These are phyloP conservation scores for Pteria penguin DNA, from an alignment of 2,888 invertebrate genomes.

Conservation along the genomic window DNA sequence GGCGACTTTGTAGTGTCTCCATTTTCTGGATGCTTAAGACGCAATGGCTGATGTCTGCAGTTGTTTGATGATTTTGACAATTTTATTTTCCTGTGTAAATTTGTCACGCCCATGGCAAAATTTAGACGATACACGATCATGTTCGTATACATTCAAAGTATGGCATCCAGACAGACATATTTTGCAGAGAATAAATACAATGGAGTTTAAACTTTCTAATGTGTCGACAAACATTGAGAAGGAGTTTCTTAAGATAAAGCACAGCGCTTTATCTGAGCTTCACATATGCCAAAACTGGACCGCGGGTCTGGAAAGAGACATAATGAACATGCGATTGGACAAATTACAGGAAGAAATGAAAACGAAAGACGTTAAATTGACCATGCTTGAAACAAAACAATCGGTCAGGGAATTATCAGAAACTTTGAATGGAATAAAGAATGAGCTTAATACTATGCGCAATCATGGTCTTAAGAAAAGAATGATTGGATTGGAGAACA, in stretches of 20 bases:
- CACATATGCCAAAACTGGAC: constrained; percentile 58
- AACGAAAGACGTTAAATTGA: constrained; percentile 23
- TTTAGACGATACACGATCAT: no score
- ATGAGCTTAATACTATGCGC: background rate
- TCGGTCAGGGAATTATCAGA: constrained; percentile 40
- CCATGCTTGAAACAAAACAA: constrained; percentile 26
- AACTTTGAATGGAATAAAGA: constrained; percentile 23
- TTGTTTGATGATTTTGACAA: no score
- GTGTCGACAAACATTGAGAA: constrained; percentile 59
- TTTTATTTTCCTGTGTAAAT: no score
- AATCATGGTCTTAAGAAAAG: background rate
- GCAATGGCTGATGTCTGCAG: no score
- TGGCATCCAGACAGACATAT: constrained; percentile 77
- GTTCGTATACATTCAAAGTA: constrained; percentile 69
- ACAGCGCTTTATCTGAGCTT: constrained; percentile 50
- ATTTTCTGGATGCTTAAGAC: no score
- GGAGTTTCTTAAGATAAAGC: constrained; percentile 53
- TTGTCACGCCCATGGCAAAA: no score
- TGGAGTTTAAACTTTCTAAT: constrained; percentile 64
- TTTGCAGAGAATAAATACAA: constrained; percentile 57
- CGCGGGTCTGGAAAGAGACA: constrained; percentile 50
- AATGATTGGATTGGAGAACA: background rate
- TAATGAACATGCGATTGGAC: constrained; percentile 51
- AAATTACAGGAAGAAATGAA: constrained; percentile 29
- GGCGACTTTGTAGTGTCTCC: no score